These are phyloP conservation scores for Nesoenas mayeri DNA, from an alignment of 2,113 vertebrate species.

Conservation along the genomic window DNA sequence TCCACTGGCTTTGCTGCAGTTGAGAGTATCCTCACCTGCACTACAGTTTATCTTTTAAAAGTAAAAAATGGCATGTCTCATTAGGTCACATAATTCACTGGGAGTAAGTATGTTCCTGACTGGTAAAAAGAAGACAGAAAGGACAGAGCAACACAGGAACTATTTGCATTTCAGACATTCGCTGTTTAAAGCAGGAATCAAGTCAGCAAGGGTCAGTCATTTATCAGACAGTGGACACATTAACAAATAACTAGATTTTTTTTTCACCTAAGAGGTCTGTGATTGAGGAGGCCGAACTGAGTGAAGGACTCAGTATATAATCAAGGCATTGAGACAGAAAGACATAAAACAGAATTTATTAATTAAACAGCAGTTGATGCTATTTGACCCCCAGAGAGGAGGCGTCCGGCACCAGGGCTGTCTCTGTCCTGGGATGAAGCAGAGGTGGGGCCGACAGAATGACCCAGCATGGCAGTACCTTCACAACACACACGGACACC, in stretches of 20 bases:
- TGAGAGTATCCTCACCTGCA: background rate
- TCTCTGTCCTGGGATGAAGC: background rate
- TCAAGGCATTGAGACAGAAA: background rate
- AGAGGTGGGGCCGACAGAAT: background rate
- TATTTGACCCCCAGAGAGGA: fast-evolving
- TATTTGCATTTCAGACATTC: background rate
- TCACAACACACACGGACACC: background rate
- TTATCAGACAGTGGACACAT: background rate
- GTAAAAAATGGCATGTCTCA: background rate
- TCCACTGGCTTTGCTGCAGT: background rate
- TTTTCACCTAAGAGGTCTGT: background rate
- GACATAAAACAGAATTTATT: background rate
- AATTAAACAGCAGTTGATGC: background rate
- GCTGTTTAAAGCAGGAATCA: background rate
- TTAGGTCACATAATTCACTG: background rate
- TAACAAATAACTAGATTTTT: background rate
- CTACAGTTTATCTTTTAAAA: background rate
- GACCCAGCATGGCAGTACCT: background rate
- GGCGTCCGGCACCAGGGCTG: background rate
- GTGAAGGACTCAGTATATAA: background rate
- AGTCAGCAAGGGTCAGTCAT: background rate
- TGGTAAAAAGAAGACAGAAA: background rate
- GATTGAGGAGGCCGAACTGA: background rate
- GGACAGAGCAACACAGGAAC: background rate
- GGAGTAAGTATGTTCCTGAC: background rate